These are phyloP conservation scores for Podocnemis expansa DNA, from an alignment of 2,113 vertebrate genomes.

Conservation along the genomic window DNA sequence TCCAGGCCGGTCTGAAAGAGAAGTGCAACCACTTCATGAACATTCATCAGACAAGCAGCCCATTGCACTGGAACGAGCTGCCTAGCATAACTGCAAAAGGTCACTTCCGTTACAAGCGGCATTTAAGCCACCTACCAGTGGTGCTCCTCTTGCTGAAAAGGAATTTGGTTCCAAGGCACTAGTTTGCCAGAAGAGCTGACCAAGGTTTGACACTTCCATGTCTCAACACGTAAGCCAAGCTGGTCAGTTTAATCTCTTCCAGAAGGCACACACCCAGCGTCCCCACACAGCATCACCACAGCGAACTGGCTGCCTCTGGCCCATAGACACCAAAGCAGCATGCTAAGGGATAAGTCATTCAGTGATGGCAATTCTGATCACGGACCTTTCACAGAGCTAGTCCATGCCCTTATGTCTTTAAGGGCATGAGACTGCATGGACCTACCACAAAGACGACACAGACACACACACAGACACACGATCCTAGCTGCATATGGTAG, in stretches of 20 bases:
- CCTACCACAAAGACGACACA: not conserved
- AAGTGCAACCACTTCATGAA: not conserved
- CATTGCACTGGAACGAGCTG: not conserved
- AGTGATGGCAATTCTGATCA: not conserved
- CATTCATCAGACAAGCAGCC: not conserved
- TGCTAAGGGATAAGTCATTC: not conserved
- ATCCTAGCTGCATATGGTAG: not conserved
- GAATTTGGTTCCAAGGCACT: not conserved
- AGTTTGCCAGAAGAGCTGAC: not conserved
- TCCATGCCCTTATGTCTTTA: accelerated
- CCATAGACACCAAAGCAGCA: accelerated
- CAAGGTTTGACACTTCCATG: not conserved
- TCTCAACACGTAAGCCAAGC: not conserved
- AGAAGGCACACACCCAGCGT: not conserved
- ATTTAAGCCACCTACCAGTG: not conserved
- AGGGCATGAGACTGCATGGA: not conserved
- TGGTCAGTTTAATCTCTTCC: not conserved
- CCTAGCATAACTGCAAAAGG: accelerated
- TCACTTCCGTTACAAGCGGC: not conserved
- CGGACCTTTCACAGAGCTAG: not conserved
- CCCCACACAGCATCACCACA: accelerated
- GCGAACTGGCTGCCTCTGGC: not conserved
- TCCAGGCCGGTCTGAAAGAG: not conserved
- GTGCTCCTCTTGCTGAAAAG: not conserved
- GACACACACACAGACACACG: not conserved